Evolutionary conservation across 1,140 invertebrate species (phyloP), one percentile per base, ranked within the genome.

Genomic region (Stenopsyche tienmushanensis): DNA sequence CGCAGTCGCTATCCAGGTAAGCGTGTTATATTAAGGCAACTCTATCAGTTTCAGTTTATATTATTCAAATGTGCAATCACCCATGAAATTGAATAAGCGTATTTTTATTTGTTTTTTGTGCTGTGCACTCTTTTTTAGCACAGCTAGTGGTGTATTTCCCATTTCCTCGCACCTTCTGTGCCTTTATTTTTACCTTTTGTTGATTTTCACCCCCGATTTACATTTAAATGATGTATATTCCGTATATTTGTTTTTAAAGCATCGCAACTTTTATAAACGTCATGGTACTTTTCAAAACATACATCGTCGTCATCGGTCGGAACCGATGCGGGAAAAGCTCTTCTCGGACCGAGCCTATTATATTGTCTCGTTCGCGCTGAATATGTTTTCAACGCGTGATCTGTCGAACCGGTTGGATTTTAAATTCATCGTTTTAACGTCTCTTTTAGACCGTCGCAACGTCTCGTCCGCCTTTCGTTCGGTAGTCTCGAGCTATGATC

Each of bases 71-170:
- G 67, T 63, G 67, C 67, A 69, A 66, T 69, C 67, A 66, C 64
- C 67, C 67, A 47, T 62, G 67, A 69, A 69, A 69, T 69, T 69
- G 67, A 69, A 69, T 69, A 69, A 69, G 60, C 67, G 67, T 54
- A 65, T 69, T 69, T 69, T 69, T 65, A 65, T 65, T 69, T 66
- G 63, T 65, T 65, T 69, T 64, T 54, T 66, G 65, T 50, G 34
- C 47, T 41, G 49, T 44, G 52, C 62, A 64, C 66, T 64, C 49
- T 68, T 68, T 68, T 68, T 68, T 60, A 60, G 58, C 44, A 66
- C 60, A 54, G 58, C 55, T 54, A 49, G 54, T 60, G 44, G 54
- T 47, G 64, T 60, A 54, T 60, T 66, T 66, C 60, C 64, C 64
- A 66, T 66, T 60, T 53, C 29, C 55, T 26, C 57, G 44, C 64